Percentiles rank a stretch among this genome's conserved stretches.
These are phyloP conservation scores for Macrotrachela quadricornifera DNA, from an alignment of 1,140 invertebrate genomes.

Conservation along the genomic window DNA sequence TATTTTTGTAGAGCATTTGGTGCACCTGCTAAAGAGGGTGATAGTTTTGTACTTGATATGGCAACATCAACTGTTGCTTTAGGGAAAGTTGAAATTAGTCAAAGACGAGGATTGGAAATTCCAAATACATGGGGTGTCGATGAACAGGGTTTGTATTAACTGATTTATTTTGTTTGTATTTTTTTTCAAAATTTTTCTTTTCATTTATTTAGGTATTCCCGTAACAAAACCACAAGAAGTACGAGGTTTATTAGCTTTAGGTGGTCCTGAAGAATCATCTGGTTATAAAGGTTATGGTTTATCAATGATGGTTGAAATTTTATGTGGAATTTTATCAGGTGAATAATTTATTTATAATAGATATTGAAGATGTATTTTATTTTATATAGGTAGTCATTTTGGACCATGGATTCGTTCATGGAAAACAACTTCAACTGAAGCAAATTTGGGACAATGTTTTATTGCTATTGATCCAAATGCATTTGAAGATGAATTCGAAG, in stretches of 20 bases:
- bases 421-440: conserved; percentile 40
- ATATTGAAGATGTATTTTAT: too few relatives aligned
- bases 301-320: conserved; percentile 56
- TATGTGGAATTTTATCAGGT: conserved; percentile 31
- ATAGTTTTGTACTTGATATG: conserved; percentile 73
- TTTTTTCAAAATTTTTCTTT: not conserved
- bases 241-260: conserved; percentile 56
- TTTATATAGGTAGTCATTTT: conserved; percentile 15
- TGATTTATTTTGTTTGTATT: too few relatives aligned
- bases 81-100: conserved; percentile 59
- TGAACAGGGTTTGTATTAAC: conserved; percentile 42
- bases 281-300: conserved; percentile 81
- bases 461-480: conserved; percentile 59
- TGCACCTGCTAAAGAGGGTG: conserved; percentile 45
- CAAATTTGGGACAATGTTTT: conserved; percentile 72
- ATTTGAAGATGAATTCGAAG: conserved; percentile 57
- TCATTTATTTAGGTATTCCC: not conserved
- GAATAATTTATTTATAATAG: too few relatives aligned
- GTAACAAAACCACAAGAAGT: conserved; percentile 46
- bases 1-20: conserved; percentile 36
- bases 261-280: conserved; percentile 44
- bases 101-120: conserved; percentile 46
- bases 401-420: conserved; percentile 47
- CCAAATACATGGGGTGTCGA: conserved; percentile 64
- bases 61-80: conserved; percentile 65